Percentiles rank a stretch among this genome's conserved stretches.
Evolutionary conservation across 1,140 invertebrate species (phyloP).

Genomic region (Heterodera schachtii): DNA sequence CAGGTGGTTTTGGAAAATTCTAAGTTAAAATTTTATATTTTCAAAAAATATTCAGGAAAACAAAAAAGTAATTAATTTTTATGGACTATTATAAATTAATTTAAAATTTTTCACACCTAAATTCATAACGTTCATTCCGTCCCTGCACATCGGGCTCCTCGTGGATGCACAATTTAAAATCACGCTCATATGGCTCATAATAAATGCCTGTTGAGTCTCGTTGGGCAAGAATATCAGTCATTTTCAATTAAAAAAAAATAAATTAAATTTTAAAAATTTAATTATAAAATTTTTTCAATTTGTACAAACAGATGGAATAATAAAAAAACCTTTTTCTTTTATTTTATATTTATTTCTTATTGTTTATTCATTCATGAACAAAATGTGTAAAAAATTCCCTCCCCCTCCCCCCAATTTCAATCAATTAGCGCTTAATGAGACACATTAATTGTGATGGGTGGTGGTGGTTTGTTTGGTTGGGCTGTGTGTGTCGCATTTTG

Average conservation of each 20-base stretch:
- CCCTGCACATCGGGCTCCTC: conserved; percentile 46
- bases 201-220: conserved; percentile 50
- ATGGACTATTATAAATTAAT: not conserved
- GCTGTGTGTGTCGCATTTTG: not conserved
- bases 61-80: conserved; percentile 14
- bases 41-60: conserved; percentile 14
- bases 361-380: not conserved
- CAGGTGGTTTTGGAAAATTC: too few species aligned
- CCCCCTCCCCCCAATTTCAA: not conserved
- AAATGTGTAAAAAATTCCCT: not conserved
- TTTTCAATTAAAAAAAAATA: not conserved
- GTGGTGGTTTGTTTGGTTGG: not conserved
- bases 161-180: conserved; percentile 50
- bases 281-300: too few species aligned
- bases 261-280: too few species aligned
- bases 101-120: conserved; percentile 31
- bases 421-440: not conserved
- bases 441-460: not conserved
- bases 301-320: too few species aligned
- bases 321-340: too few species aligned
- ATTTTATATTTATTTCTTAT: not conserved
- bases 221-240: conserved; percentile 48
- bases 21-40: too few species aligned
- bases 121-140: conserved; percentile 54
- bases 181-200: conserved; percentile 52